Percentiles rank a stretch among this genome's conserved stretches.
These are phyloP conservation scores for Heterocephalus glaber DNA, from an alignment of 2,113 vertebrate genomes.

Conservation along the genomic window DNA sequence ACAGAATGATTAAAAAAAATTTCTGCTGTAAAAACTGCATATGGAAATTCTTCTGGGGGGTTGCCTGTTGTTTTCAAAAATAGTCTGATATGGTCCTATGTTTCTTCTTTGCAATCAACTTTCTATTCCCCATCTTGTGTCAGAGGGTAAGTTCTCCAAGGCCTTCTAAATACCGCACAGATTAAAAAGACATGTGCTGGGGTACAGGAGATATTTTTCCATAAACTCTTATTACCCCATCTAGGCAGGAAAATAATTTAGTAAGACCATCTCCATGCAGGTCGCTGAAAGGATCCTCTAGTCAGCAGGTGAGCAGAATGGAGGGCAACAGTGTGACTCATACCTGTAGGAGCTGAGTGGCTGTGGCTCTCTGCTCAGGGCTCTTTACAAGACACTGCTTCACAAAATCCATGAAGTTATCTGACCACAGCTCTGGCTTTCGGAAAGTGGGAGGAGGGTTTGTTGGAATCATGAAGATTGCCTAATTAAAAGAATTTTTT, in stretches of 20 bases:
- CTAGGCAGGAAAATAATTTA: neutral
- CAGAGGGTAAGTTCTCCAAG: neutral
- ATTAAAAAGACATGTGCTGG: neutral
- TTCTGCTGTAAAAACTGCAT: neutral
- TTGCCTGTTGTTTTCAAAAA: neutral
- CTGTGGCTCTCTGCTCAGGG: constrained; percentile 92
- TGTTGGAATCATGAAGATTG: constrained; percentile 98
- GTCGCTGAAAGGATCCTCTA: neutral
- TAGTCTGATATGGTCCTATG: neutral
- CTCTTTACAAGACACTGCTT: constrained; percentile 95
- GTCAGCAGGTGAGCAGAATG: neutral
- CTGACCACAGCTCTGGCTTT: constrained; percentile 92
- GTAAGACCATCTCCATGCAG: neutral
- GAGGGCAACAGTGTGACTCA: neutral
- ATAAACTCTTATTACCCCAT: neutral
- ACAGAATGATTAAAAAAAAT: neutral
- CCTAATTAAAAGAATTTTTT: constrained; percentile 82
- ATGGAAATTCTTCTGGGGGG: neutral
- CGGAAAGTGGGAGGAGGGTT: constrained; percentile 95
- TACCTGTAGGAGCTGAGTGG: constrained; percentile 96
- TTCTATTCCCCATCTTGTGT: neutral
- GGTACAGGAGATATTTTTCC: neutral
- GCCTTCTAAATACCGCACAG: neutral
- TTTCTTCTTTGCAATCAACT: neutral
- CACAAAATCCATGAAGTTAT: constrained; percentile 90